Base-by-base conservation (phyloP, 2,797 vertebrate species). In the Neostethus bicornis region DNA sequence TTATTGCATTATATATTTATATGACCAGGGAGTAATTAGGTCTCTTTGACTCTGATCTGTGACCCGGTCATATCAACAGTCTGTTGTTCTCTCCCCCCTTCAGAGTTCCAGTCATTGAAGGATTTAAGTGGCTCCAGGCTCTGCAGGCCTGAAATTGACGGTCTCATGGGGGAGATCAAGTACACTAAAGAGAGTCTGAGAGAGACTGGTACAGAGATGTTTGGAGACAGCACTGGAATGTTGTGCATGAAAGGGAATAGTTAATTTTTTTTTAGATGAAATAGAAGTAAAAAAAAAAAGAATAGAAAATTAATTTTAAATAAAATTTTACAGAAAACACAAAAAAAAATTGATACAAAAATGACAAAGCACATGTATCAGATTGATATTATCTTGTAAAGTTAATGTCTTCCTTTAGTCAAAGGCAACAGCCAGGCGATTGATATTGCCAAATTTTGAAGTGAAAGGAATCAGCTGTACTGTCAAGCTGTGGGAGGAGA, bases 11-110 rank as follows among this genome's bases (percentile, higher is more conserved):
- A 55, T 34, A 35, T n/a, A 31, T 7, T 57, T 56, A 55, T 51
- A 39, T 34, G 42, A 43, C 21, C 77, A 80, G 77, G 73, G 61
- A 84, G 62, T 50, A 56, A 78, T 84, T 81, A 74, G 23, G 32
- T 62, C 62, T 60, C 53, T 69, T 48, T 64, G 57, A 47, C 62
- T 44, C 25, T 51, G 48, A 26, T 56, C 34, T 51, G 38, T 86
- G 75, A 87, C 85, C 80, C 13, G 55, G 78, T 85, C 80, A 71
- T 47, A 80, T 83, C 72, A 77, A 77, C 79, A 80, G 49, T 48
- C 21, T 5, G 13, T 26, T 45, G 60, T 57, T 47, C 61, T 49
- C 51, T 26, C 43, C 2, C 49, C 35, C 35, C 52, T 43, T 54
- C 8, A 50, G 51, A 72, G 63, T 44, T 31, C 38, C 38, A 26